Conservation (phyloP, 35 echinoderm and acorn worm species). For the Hemicentrotus pulcherrimus region DNA sequence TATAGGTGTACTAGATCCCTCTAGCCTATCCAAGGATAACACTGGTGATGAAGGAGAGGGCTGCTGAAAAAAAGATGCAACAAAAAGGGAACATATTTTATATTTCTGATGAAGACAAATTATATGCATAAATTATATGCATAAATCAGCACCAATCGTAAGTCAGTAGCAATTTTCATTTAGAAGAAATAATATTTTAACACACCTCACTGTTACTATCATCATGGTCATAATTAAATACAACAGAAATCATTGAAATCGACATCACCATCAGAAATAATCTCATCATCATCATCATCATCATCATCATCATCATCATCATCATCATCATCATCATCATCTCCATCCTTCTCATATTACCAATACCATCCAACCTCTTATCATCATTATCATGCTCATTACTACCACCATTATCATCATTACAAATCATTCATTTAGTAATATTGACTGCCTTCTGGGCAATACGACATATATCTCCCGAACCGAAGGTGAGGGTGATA, state of each 20-base stretch:
- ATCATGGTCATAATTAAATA: no score
- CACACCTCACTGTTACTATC: no score
- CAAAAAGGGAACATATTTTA: not conserved
- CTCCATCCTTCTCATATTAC: not conserved
- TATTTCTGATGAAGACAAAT: not conserved
- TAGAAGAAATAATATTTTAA: no score
- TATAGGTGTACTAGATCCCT: not conserved
- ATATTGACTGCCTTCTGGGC: no score
- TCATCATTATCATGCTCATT: not conserved
- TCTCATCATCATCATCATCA: not conserved
- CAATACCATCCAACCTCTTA: not conserved
- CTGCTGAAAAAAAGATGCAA: not conserved
- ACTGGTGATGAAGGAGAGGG: slow-evolving; percentile 14
- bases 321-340: not conserved
- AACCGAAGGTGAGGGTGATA: no score
- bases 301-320: not conserved
- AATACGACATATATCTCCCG: no score
- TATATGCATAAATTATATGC: no score
- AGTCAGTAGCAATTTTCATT: no score
- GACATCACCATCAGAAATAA: not conserved
- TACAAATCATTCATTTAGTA: not conserved
- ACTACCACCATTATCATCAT: not conserved
- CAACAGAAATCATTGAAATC: not conserved
- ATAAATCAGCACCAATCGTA: no score
- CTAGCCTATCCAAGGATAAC: not conserved